phyloP scores from a whole-genome alignment of 92 coral and sea anemone species.

The Micromussa lordhowensis region DNA sequence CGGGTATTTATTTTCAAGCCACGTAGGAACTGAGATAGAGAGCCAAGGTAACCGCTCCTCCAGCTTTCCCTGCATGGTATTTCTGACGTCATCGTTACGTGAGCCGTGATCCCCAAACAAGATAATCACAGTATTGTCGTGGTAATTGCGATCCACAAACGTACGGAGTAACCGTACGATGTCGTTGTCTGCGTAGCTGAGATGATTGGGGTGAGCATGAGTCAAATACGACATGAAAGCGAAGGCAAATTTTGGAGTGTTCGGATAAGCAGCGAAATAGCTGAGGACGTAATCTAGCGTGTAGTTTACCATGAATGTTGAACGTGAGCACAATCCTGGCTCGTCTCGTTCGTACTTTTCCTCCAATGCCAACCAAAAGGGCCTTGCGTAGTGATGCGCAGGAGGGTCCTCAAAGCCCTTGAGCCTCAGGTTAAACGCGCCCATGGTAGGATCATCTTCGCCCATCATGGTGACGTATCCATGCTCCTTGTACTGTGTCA shows the following conservation, averaged over 20 bases:
- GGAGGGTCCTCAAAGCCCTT: slow-evolving; percentile 73
- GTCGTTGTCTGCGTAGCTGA: slow-evolving; percentile 83
- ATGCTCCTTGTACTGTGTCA: slow-evolving; percentile 69
- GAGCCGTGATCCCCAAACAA: slow-evolving; percentile 93
- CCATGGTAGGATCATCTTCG: slow-evolving; percentile 85
- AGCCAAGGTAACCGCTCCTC: slow-evolving; percentile 98
- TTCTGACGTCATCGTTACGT: slow-evolving; percentile 84
- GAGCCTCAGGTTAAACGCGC: slow-evolving; percentile 83
- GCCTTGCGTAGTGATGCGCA: slow-evolving; percentile 81
- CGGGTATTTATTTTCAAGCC: slow-evolving; percentile 78
- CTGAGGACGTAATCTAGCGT: slow-evolving; percentile 82
- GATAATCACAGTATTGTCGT: slow-evolving; percentile 78
- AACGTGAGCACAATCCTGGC: slow-evolving; percentile 83
- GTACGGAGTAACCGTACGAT: slow-evolving; percentile 66
- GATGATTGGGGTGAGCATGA: slow-evolving; percentile 83
- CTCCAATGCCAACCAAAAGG: slow-evolving; percentile 88
- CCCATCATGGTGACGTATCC: slow-evolving; percentile 84
- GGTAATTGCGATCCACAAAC: slow-evolving; percentile 64
- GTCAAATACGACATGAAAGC: slow-evolving; percentile 74
- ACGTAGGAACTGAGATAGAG: slow-evolving; percentile 85
- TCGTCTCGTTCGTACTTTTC: slow-evolving; percentile 69
- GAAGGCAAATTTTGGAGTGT: slow-evolving; percentile 83
- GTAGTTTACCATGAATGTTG: slow-evolving; percentile 79
- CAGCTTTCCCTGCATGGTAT: slow-evolving; percentile 91
- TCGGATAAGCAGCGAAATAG: slow-evolving; percentile 78